Percentiles rank a stretch among this genome's conserved stretches.
These are phyloP conservation scores for Lordiphosa mommai DNA, from an alignment of 1,140 invertebrate species.

Conservation along the genomic window DNA sequence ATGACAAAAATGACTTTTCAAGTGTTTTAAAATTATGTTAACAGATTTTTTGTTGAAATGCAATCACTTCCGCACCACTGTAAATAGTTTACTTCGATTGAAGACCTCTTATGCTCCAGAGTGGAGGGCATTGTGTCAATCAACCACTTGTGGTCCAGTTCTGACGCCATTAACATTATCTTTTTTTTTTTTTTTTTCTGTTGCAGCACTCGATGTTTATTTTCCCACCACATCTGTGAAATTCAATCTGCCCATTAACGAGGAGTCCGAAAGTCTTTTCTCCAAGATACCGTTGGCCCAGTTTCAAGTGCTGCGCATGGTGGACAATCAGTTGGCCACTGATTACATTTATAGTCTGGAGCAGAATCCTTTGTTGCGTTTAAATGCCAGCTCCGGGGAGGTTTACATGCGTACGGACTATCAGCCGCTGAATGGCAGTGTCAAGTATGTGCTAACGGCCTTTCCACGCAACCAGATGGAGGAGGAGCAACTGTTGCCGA, in stretches of 20 bases:
- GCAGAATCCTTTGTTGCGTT: constrained; percentile 51
- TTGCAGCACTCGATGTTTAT: constrained; percentile 68
- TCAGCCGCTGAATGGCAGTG: constrained; percentile 26
- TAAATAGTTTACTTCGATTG: no score
- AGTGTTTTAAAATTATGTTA: no score
- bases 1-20: no score
- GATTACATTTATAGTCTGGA: constrained; percentile 73
- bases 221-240: constrained; percentile 69
- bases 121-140: no score
- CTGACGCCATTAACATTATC: constrained; percentile 33
- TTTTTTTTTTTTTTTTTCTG: constrained; percentile 3
- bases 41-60: no score
- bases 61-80: no score
- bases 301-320: constrained; percentile 62
- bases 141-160: constrained; percentile 20
- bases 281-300: constrained; percentile 74
- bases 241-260: constrained; percentile 71
- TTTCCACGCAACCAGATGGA: constrained; percentile 32
- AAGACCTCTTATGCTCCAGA: no score
- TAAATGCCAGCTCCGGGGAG: constrained; percentile 64
- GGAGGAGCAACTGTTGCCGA: constrained; percentile 29
- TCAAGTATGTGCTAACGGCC: constrained; percentile 54
- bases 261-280: constrained; percentile 75
- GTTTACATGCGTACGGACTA: constrained; percentile 67
- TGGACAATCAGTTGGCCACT: constrained; percentile 44